A percentile compares a stretch with the other conserved stretches of the same genome.
Evolutionary conservation across 2,113 vertebrate species (phyloP).

Genomic region (Nanger granti): DNA sequence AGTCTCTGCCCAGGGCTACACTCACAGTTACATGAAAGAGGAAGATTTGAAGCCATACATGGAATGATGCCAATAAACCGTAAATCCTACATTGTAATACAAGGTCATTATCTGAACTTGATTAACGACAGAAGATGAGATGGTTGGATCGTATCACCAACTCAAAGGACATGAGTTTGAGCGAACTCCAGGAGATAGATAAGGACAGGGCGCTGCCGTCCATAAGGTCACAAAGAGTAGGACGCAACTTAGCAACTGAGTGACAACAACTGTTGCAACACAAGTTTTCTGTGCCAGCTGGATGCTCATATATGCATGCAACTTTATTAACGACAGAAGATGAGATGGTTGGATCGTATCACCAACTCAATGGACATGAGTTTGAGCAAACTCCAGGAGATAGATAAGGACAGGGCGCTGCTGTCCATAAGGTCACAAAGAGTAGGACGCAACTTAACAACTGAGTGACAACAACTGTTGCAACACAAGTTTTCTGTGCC

Average conservation of each 20-base stretch:
- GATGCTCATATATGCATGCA: background rate
- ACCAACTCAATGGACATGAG: too few relatives aligned
- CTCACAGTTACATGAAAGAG: background rate
- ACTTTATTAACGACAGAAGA: too few relatives aligned
- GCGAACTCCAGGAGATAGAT: background rate
- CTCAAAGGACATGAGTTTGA: background rate
- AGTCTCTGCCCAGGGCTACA: background rate
- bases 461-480: background rate
- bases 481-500: background rate
- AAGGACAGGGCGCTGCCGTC: background rate
- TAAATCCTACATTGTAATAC: background rate
- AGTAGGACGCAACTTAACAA: background rate
- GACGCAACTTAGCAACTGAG: background rate
- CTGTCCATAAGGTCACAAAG: background rate
- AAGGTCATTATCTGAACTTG: background rate
- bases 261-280: background rate
- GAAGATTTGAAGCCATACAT: background rate
- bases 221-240: background rate
- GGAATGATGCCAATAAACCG: background rate
- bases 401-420: background rate
- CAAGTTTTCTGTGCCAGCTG: background rate
- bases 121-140: background rate
- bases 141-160: rapidly evolving
- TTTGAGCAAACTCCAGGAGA: too few relatives aligned
- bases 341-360: too few relatives aligned